Evolutionary conservation across 2,888 invertebrate species (phyloP).

Genomic region (Caenorhabditis auriculariae): DNA sequence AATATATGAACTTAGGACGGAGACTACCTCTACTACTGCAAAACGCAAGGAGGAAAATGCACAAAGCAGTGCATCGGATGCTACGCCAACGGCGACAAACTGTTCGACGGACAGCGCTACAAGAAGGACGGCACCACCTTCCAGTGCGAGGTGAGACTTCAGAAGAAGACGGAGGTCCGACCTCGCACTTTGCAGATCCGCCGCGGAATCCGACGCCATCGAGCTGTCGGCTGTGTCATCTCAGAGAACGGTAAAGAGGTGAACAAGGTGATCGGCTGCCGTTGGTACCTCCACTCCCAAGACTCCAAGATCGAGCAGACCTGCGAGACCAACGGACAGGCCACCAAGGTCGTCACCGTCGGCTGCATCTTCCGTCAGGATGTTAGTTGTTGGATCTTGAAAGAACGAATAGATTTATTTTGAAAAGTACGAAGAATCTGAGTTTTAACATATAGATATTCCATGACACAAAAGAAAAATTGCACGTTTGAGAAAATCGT

Average conservation of each 20-base stretch:
- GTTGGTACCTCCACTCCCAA: slow-evolving; percentile 46
- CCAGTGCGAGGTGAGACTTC: slow-evolving; percentile 55
- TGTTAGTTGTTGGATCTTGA: slow-evolving; percentile 5
- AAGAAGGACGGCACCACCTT: slow-evolving; percentile 46
- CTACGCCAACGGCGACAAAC: slow-evolving; percentile 34
- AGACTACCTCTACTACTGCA: slow-evolving; percentile 60
- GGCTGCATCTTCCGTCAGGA: slow-evolving; percentile 56
- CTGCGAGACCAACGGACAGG: slow-evolving; percentile 41
- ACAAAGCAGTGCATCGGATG: slow-evolving; percentile 56
- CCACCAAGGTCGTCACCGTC: slow-evolving; percentile 44
- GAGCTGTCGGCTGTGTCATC: slow-evolving; percentile 54
- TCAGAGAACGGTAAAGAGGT: slow-evolving; percentile 42
- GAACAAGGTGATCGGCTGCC: slow-evolving; percentile 55
- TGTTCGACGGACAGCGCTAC: slow-evolving; percentile 58
- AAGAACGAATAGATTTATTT: not conserved
- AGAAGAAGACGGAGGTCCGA: not conserved
- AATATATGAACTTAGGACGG: slow-evolving; percentile 60
- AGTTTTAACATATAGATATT: not conserved
- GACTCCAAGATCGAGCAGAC: slow-evolving; percentile 53
- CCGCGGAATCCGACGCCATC: slow-evolving; percentile 40
- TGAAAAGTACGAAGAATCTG: not conserved
- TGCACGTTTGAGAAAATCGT: too few species aligned
- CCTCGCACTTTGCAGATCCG: slow-evolving; percentile 46
- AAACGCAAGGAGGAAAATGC: slow-evolving; percentile 47
- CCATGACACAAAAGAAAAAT: too few species aligned